A percentile compares a stretch with the other conserved stretches of the same genome.
phyloP scores from a whole-genome alignment of 2,113 vertebrate genomes.

The Aphyosemion australe region DNA sequence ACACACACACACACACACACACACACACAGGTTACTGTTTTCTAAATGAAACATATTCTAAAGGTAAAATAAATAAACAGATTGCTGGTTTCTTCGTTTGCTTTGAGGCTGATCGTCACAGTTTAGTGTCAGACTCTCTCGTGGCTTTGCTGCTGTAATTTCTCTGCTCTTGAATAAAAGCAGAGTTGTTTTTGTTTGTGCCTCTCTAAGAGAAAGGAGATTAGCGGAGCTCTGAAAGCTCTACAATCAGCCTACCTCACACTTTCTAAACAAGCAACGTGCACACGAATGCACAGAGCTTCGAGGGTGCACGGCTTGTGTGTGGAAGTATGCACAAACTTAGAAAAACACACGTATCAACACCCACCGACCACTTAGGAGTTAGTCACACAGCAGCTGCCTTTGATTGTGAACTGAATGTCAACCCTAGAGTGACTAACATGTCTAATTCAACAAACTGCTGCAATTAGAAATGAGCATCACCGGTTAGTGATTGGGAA shows the following conservation, averaged over 20 bases:
- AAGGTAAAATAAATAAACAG: neutral
- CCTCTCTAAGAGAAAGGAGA: constrained; percentile 33
- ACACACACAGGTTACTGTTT: too few relatives aligned
- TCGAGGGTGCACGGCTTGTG: constrained; percentile 1
- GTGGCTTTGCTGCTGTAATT: constrained; percentile 11
- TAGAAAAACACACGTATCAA: constrained; percentile 27
- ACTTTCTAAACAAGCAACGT: too few relatives aligned
- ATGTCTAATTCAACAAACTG: constrained; percentile 27
- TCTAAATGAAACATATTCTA: neutral
- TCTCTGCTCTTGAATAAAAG: constrained; percentile 40
- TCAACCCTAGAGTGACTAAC: constrained; percentile 30
- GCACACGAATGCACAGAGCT: too few relatives aligned
- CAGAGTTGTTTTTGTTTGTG: constrained; percentile 24
- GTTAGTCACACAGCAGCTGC: constrained; percentile 46
- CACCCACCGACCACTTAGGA: constrained; percentile 47
- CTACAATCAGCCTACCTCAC: too few relatives aligned
- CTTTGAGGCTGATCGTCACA: neutral
- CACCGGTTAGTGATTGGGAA: constrained; percentile 18
- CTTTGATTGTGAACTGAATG: constrained; percentile 63
- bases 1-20: too few relatives aligned
- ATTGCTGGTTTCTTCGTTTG: neutral
- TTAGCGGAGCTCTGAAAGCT: neutral
- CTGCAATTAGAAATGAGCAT: constrained; percentile 20
- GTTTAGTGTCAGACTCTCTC: constrained; percentile 43
- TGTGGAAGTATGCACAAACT: neutral